phyloP scores from a whole-genome alignment of 1,140 invertebrate genomes.

The Nasonia vitripennis region DNA sequence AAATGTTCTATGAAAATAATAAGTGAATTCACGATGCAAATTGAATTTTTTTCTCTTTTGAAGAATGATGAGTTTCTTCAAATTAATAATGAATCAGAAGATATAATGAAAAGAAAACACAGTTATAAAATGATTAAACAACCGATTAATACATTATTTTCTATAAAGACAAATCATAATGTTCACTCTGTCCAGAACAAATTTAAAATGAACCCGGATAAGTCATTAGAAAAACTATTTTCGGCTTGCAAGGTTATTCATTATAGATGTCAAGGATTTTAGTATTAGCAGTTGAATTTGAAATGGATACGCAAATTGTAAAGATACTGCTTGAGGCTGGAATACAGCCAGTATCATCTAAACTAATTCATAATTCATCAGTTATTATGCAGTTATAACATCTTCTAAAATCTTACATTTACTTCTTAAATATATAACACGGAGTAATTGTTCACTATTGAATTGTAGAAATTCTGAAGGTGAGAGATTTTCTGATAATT shows the following conservation, averaged over 20 bases:
- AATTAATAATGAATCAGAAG: slow-evolving; percentile 40
- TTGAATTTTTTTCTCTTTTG: slow-evolving; percentile 57
- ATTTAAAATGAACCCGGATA: slow-evolving; percentile 49
- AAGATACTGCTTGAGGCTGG: slow-evolving; percentile 58
- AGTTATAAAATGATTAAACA: slow-evolving; percentile 14
- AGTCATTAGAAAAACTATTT: slow-evolving; percentile 39
- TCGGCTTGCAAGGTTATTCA: not conserved
- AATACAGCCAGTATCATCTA: slow-evolving; percentile 55
- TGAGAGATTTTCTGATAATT: not conserved
- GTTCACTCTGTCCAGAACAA: slow-evolving; percentile 16
- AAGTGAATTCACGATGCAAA: slow-evolving; percentile 56
- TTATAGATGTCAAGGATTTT: slow-evolving; percentile 50
- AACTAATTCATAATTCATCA: slow-evolving; percentile 59
- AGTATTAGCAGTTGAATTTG: slow-evolving; percentile 60
- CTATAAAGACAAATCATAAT: not conserved
- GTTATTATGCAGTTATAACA: slow-evolving; percentile 62
- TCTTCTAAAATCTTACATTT: slow-evolving; percentile 54
- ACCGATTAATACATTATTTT: slow-evolving; percentile 8
- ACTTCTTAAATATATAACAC: slow-evolving; percentile 51
- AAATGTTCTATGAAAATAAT: slow-evolving; percentile 46
- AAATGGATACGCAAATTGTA: slow-evolving; percentile 55
- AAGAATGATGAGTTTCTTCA: slow-evolving; percentile 55
- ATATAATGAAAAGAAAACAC: slow-evolving; percentile 51
- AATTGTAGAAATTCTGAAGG: slow-evolving; percentile 27
- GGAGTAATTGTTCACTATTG: slow-evolving; percentile 17